A percentile compares a stretch with the other conserved stretches of the same genome.
Conservation (phyloP, 2,113 vertebrate genomes). For the Melanerpes aurifrons region DNA sequence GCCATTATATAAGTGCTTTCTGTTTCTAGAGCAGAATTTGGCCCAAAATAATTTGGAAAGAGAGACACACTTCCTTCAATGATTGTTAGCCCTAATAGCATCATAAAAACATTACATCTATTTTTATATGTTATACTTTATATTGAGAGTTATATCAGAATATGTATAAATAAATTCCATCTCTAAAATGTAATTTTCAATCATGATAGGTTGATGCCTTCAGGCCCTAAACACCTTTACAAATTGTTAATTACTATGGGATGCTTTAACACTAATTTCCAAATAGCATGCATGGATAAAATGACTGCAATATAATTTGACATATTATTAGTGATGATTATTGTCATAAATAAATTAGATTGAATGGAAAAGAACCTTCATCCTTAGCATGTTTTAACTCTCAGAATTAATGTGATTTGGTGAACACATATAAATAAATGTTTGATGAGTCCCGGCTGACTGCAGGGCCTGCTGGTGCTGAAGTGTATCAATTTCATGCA, state of each 20-base stretch:
- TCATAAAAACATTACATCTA: constrained; percentile 52
- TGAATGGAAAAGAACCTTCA: constrained; percentile 89
- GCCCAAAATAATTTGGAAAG: constrained; percentile 20
- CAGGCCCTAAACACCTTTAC: constrained; percentile 71
- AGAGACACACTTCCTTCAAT: constrained; percentile 11
- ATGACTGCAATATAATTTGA: constrained; percentile 86
- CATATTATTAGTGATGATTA: constrained; percentile 88
- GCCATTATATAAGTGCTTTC: not conserved
- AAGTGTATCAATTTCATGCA: constrained; percentile 90
- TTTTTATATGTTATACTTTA: constrained; percentile 70
- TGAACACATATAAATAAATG: constrained; percentile 89
- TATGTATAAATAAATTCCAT: constrained; percentile 69
- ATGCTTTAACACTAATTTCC: constrained; percentile 79
- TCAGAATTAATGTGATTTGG: constrained; percentile 89
- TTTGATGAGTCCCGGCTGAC: constrained; percentile 86
- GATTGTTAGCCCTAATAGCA: constrained; percentile 69
- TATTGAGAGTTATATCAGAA: constrained; percentile 71
- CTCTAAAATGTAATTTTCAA: constrained; percentile 77
- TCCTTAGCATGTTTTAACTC: constrained; percentile 87
- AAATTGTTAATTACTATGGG: constrained; percentile 77
- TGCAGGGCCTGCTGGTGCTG: constrained; percentile 79
- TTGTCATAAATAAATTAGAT: constrained; percentile 89
- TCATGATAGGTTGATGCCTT: constrained; percentile 73
- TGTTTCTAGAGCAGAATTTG: not conserved
- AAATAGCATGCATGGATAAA: constrained; percentile 82